Evolutionary conservation across 2,888 invertebrate genomes (phyloP), one percentile per base, ranked within the genome.

Genomic region (Cerastis rubricosa): DNA sequence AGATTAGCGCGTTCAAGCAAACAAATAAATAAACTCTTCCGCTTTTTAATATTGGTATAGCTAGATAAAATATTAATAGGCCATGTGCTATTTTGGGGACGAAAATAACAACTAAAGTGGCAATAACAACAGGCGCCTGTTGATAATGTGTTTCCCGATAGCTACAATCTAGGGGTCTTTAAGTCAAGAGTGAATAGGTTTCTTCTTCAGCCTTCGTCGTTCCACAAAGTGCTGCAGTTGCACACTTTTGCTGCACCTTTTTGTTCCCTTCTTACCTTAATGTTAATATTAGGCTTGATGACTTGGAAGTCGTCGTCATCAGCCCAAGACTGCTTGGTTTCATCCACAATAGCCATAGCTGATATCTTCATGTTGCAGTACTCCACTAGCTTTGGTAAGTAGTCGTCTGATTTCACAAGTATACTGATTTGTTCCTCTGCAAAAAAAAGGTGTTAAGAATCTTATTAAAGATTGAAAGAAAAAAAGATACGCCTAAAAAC

Each of bases 231-330:
- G 17, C 51, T 29, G 47, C 35, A n/a, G 35, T 35, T 22, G 17
- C 70, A 51, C 47, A 47, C 17, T 47, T 22, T 51, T 7, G 19
- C 19, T 7, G 22, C 22, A 51, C 1, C 2, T 6, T 22, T 22
- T 51, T 51, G 51, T 51, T 8, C 22, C 51, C 17, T 17, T 35
- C 61, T 83, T 94, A 98, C 98, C 96, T 97, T 97, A 54, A 98
- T 97, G 54, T 94, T 94, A 72, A 98, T 97, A 78, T 96, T 97
- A 2, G 98, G 98, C 90, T 98, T 98, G 49, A 98, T 94, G 11
- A 98, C 97, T 93, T 98, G 98, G 95, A 98, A 98, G 93, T 98
- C 98, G 88, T 98, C 98, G 89, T 98, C 98, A 85, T 98, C 98
- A 0, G 98, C 98, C 98, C 98, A 98, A 4, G 98, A 97, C 93